Conservation (phyloP, 2,888 invertebrate genomes). For the Tridacna gigas region DNA sequence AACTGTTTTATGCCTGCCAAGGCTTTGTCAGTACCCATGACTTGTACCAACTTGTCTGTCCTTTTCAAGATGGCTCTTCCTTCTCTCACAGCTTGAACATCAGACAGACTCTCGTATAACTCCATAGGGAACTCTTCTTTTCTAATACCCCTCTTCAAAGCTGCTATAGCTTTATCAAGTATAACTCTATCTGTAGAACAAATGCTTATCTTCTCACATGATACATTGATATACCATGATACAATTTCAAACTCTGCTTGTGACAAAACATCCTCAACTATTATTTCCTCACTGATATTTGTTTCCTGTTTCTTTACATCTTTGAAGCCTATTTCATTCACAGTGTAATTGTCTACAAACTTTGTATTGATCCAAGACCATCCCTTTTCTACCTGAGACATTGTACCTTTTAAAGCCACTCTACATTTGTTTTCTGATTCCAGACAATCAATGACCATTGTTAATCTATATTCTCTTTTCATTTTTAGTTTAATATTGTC, state of each 20-base stretch:
- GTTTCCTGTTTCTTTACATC: neutral
- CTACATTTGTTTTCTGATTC: slow-evolving; percentile 2
- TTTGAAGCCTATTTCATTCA: slow-evolving; percentile 4
- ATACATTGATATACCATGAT: neutral
- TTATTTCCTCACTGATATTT: neutral
- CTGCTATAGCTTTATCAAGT: neutral
- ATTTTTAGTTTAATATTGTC: neutral
- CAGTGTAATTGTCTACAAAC: neutral
- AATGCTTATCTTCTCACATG: neutral
- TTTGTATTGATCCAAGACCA: neutral
- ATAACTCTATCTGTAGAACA: neutral
- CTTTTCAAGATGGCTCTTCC: neutral
- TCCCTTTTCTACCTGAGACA: neutral
- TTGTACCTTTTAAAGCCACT: neutral
- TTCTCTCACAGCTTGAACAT: neutral
- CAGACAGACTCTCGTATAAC: neutral
- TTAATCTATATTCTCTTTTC: neutral
- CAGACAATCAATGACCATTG: neutral
- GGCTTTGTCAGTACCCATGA: neutral
- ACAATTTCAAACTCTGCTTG: neutral
- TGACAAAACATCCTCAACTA: neutral
- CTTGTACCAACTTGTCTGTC: neutral
- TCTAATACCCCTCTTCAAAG: neutral
- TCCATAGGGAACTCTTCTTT: neutral
- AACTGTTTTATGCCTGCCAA: neutral